Evolutionary conservation across 2,113 vertebrate genomes (phyloP).

Genomic region (Rhodinocichla rosea): DNA sequence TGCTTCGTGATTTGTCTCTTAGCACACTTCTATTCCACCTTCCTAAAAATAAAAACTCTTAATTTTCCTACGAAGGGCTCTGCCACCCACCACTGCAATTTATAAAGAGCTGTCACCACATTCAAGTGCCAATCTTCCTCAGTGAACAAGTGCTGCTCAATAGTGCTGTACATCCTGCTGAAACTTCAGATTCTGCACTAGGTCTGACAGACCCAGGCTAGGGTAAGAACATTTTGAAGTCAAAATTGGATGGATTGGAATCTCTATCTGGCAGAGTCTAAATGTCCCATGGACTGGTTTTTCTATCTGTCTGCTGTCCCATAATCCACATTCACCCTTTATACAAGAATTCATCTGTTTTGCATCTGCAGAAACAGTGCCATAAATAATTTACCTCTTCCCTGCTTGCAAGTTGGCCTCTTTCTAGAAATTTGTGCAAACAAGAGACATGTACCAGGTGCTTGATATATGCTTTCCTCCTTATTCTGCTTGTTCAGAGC

Average conservation of each 20-base stretch:
- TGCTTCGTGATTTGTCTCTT: background rate
- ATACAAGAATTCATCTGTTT: background rate
- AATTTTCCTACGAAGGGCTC: background rate
- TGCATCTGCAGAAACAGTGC: background rate
- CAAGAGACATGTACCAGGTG: background rate
- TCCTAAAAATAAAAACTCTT: conserved; percentile 1
- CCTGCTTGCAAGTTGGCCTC: rapidly evolving
- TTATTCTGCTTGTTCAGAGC: background rate
- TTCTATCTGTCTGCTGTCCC: background rate
- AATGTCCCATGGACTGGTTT: background rate
- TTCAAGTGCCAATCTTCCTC: background rate
- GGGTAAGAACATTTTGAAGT: background rate
- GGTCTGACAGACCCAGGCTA: background rate
- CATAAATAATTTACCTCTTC: background rate
- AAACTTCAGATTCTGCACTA: background rate
- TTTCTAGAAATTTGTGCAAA: background rate
- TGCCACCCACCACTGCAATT: background rate
- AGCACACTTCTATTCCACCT: background rate
- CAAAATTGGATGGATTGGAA: background rate
- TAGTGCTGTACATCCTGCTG: background rate
- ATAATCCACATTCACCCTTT: background rate
- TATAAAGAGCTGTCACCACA: background rate
- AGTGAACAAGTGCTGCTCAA: background rate
- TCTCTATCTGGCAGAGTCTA: background rate
- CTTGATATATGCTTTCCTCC: background rate